phyloP scores from a whole-genome alignment of 2,113 vertebrate species.

The Neodon shergylaensis region DNA sequence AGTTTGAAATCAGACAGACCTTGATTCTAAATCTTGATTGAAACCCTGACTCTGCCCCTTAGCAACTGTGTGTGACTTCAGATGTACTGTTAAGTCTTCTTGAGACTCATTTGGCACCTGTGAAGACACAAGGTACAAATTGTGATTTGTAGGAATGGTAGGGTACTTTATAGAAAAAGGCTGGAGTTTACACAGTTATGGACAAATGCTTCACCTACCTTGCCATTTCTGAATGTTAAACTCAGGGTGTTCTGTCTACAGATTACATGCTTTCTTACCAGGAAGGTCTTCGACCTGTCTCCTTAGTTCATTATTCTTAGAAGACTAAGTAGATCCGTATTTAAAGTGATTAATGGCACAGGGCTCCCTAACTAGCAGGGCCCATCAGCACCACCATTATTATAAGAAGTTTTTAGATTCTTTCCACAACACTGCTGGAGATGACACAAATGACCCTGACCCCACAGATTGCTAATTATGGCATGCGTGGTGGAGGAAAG shows the following conservation, averaged over 20 bases:
- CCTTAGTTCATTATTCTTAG: slow-evolving; percentile 51
- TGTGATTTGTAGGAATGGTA: accelerated
- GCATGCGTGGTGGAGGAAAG: not conserved
- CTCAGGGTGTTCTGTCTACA: not conserved
- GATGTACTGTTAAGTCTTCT: not conserved
- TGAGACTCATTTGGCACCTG: not conserved
- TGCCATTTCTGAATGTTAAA: not conserved
- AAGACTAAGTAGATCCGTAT: slow-evolving; percentile 27
- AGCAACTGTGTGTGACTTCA: not conserved
- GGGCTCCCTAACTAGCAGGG: not conserved
- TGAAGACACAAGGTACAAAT: not conserved
- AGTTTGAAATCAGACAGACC: not conserved
- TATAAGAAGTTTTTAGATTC: not conserved
- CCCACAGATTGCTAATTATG: not conserved
- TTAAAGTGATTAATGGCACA: slow-evolving; percentile 25
- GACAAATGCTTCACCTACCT: not conserved
- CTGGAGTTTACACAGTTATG: accelerated
- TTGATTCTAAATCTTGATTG: not conserved
- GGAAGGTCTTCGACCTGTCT: slow-evolving; percentile 22
- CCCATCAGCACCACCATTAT: not conserved
- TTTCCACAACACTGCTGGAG: not conserved
- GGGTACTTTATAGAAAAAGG: not conserved
- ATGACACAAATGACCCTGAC: not conserved
- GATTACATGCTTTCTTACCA: not conserved
- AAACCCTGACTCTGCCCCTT: not conserved